Base-by-base conservation (phyloP, 2,113 vertebrate species). In the Muntiacus reevesi region DNA sequence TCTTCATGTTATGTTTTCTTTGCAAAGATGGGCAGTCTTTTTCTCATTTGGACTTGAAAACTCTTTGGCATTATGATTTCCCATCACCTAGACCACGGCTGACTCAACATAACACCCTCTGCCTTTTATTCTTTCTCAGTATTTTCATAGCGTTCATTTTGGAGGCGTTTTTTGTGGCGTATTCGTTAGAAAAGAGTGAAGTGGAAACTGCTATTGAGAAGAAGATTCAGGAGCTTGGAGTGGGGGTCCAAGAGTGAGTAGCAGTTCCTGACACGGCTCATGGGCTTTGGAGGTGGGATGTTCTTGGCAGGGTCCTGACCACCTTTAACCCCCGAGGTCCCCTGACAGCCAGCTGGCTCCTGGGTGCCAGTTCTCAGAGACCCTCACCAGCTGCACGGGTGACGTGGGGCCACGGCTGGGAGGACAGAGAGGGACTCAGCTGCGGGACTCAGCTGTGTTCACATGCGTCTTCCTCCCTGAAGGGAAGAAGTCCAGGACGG, bases 151-250 rank as follows among this genome's bases (percentile, higher is more conserved):
- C 99, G 0, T 99, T 99, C 92, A 99, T 99, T 78, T 97, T 99
- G 91, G 99, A 99, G 98, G 99, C 99, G 0, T 99, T 99, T 98
- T 99, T 99, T 93, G 99, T 99, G 97, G 99, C 99, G 71, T 99
- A 99, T 92, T 99, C 99, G 0, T 83, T 99, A 64, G 99, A 99
- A 79, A 99, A 99, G 95, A 99, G 99, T n/a, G 99, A 99, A 96
- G 98, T 99, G 21, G 99, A 99, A 98, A 99, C 99, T 0, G 99
- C 99, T 13, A 99, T 99, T 7, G 99, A 99, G 98, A 99, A 95
- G 98, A 99, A 99, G 97, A 99, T 99, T 25, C 99, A 99, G 97
- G 99, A 99, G 90, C 99, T 99, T 36, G 98, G 99, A 90, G 98
- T 99, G 67, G 99, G 99, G 74, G 98, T 99, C 96, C 99, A 99